A percentile compares a stretch with the other conserved stretches of the same genome.
Evolutionary conservation across 2,888 invertebrate species (phyloP).

Genomic region (Stegophylla sp.): DNA sequence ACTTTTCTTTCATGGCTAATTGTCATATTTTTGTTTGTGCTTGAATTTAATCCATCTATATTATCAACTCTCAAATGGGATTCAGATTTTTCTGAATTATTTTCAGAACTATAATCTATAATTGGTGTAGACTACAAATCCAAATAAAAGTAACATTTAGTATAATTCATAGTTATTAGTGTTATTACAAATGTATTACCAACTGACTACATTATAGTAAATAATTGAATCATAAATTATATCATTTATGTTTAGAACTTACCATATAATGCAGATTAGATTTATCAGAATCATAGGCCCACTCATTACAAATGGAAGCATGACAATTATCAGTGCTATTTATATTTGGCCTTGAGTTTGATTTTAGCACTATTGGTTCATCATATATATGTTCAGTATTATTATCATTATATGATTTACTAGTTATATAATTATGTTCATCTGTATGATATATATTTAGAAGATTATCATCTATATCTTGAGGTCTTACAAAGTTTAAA

Average conservation of each 20-base stretch:
- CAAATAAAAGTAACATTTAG: constrained; percentile 20
- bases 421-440: constrained; percentile 51
- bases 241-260: constrained; percentile 46
- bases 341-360: constrained; percentile 45
- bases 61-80: constrained; percentile 11
- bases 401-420: constrained; percentile 33
- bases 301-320: constrained; percentile 11
- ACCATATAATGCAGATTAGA: constrained; percentile 61
- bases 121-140: constrained; percentile 48
- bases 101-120: constrained; percentile 35
- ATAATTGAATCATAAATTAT: constrained; percentile 27
- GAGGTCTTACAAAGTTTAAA: not conserved
- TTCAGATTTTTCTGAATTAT: constrained; percentile 31
- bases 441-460: constrained; percentile 42
- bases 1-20: constrained; percentile 57
- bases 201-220: constrained; percentile 15
- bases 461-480: not conserved
- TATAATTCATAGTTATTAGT: constrained; percentile 3
- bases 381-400: constrained; percentile 48
- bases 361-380: constrained; percentile 41
- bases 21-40: constrained; percentile 38
- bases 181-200: constrained; percentile 22
- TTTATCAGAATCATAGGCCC: constrained; percentile 45
- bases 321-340: constrained; percentile 32
- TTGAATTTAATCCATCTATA: constrained; percentile 21